Evolutionary conservation across 2,888 invertebrate species (phyloP).

Genomic region (Lithophane semibrunnea): DNA sequence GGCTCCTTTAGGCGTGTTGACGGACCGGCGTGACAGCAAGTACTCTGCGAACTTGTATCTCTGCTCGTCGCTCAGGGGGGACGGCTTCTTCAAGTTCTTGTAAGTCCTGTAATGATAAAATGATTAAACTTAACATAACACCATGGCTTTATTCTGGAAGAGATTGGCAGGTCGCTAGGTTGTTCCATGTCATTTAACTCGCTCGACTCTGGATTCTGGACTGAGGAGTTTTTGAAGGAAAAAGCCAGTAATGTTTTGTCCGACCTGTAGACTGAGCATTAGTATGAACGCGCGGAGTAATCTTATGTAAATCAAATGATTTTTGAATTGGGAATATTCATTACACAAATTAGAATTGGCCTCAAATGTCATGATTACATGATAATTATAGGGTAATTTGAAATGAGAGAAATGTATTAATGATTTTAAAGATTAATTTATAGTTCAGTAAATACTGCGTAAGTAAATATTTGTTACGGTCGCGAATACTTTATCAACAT

Average conservation of each 20-base stretch:
- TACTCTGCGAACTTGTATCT: conserved; percentile 97
- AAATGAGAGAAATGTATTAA: background rate
- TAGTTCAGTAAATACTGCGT: background rate
- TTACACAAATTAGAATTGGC: no score
- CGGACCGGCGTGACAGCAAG: conserved; percentile 96
- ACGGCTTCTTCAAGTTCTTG: conserved; percentile 79
- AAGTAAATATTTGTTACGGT: background rate
- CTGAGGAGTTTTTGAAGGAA: background rate
- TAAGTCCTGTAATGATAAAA: conserved; percentile 73
- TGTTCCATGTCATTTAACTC: background rate
- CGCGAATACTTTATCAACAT: background rate
- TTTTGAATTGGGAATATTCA: no score
- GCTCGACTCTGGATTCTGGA: background rate
- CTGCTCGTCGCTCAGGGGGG: conserved; percentile 94
- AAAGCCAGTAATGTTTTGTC: background rate
- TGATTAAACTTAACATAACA: background rate
- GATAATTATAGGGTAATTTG: background rate
- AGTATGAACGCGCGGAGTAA: no score
- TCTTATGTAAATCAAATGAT: no score
- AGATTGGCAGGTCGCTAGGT: background rate
- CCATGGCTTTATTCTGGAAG: background rate
- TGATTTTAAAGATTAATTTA: background rate
- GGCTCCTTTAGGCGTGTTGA: conserved; percentile 96
- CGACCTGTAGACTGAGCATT: background rate
- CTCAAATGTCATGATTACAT: no score